A percentile compares a stretch with the other conserved stretches of the same genome.
Evolutionary conservation across 2,888 invertebrate genomes (phyloP).

Genomic region (Netelia melanura): DNA sequence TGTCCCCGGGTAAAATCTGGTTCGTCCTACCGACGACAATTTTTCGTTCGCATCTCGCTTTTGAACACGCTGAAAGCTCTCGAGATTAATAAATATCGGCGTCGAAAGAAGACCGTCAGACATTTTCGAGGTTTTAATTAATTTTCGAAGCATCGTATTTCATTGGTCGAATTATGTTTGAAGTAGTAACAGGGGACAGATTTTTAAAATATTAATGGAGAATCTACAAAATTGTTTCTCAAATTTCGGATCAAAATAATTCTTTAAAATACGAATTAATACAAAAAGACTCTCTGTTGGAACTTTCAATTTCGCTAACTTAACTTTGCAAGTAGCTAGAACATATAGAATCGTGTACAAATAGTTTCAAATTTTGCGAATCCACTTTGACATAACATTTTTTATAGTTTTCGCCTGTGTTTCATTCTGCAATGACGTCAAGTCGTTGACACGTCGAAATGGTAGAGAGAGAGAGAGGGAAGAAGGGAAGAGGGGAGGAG

Average conservation of each 20-base stretch:
- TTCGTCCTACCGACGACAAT: constrained; percentile 30
- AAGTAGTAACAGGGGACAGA: not conserved
- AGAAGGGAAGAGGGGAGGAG: constrained; percentile 21
- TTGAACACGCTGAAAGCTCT: constrained; percentile 1
- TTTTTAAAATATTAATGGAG: not conserved
- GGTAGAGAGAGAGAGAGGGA: not conserved
- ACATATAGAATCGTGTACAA: not conserved
- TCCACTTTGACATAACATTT: constrained; percentile 1
- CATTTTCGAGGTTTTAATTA: not conserved
- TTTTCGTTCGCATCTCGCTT: constrained; percentile 32
- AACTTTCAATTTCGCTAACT: not conserved
- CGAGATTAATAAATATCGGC: not conserved
- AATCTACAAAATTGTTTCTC: not conserved
- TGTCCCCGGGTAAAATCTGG: constrained; percentile 74
- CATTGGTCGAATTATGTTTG: not conserved
- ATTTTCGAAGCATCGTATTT: not conserved
- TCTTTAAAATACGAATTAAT: too few species aligned
- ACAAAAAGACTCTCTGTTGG: too few species aligned
- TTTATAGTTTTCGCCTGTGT: not conserved
- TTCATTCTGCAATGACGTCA: constrained; percentile 11
- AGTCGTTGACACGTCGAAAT: constrained; percentile 68
- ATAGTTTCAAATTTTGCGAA: not conserved
- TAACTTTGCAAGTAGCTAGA: constrained; percentile 4
- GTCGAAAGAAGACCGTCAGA: not conserved
- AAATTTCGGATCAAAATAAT: not conserved